These are phyloP conservation scores for Epinotia brunnichana DNA, from an alignment of 2,888 invertebrate genomes.

Conservation along the genomic window DNA sequence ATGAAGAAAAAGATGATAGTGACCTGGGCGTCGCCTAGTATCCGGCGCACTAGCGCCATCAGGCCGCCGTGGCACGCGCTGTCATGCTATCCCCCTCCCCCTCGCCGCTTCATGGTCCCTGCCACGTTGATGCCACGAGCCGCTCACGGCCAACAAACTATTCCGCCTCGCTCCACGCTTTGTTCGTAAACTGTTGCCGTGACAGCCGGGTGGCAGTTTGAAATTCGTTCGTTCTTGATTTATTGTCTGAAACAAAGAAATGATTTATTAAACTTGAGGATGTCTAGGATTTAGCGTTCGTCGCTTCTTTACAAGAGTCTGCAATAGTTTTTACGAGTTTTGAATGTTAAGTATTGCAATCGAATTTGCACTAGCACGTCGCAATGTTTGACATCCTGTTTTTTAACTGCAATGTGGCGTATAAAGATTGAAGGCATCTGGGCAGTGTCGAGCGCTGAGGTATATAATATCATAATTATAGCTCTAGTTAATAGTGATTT, in stretches of 20 bases:
- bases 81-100: slow-evolving; percentile 81
- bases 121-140: slow-evolving; percentile 54
- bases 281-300: not conserved
- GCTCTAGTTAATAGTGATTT: too few species aligned
- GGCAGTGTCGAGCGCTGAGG: not conserved
- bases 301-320: not conserved
- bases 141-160: slow-evolving; percentile 63
- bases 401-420: not conserved
- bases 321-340: not conserved
- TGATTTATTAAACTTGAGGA: slow-evolving; percentile 47
- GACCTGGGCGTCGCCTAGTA: slow-evolving; percentile 94
- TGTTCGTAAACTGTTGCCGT: slow-evolving; percentile 51
- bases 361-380: not conserved
- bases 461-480: not conserved
- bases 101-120: slow-evolving; percentile 65
- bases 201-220: slow-evolving; percentile 47
- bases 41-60: slow-evolving; percentile 94
- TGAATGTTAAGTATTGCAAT: not conserved
- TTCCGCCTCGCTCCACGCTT: slow-evolving; percentile 60
- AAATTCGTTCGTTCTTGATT: slow-evolving; percentile 33
- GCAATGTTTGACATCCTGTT: not conserved
- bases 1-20: slow-evolving; percentile 48
- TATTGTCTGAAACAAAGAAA: slow-evolving; percentile 67
- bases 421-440: not conserved
- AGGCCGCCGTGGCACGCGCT: slow-evolving; percentile 86